Percentiles rank a stretch among this genome's conserved stretches.
These are phyloP conservation scores for Pteronura brasiliensis DNA, from an alignment of 2,113 vertebrate species.

Conservation along the genomic window DNA sequence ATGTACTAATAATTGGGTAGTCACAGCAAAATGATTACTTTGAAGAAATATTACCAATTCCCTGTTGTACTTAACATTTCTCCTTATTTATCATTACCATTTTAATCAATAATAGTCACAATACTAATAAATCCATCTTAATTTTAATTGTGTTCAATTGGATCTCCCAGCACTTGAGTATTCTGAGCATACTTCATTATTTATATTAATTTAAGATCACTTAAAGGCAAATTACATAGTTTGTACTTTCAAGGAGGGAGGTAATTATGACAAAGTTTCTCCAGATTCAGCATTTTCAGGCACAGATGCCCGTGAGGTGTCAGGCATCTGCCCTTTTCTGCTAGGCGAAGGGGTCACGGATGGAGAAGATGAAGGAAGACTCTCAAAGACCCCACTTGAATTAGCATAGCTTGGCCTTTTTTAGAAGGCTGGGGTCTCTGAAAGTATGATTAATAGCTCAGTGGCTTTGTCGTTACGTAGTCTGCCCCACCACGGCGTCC, in stretches of 20 bases:
- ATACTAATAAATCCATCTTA: conserved; percentile 73
- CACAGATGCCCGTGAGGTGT: not conserved
- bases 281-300: conserved; percentile 22
- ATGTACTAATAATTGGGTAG: conserved; percentile 74
- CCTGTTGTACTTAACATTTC: conserved; percentile 74
- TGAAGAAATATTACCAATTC: conserved; percentile 72
- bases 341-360: not conserved
- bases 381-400: not conserved
- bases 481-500: rapidly evolving
- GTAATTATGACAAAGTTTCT: conserved; percentile 69
- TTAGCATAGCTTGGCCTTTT: conserved; percentile 38
- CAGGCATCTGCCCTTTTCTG: not conserved
- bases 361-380: not conserved
- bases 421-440: not conserved
- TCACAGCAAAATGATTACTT: conserved; percentile 76
- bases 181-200: conserved; percentile 76
- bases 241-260: conserved; percentile 62
- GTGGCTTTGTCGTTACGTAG: not conserved
- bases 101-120: conserved; percentile 75
- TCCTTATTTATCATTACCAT: conserved; percentile 71
- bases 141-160: conserved; percentile 77
- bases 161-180: conserved; percentile 70
- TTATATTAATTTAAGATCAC: conserved; percentile 79
- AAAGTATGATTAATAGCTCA: not conserved
- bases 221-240: conserved; percentile 73